Evolutionary conservation across 2,888 invertebrate genomes (phyloP), one percentile per base, ranked within the genome.

Genomic region (Synergus itoensis): DNA sequence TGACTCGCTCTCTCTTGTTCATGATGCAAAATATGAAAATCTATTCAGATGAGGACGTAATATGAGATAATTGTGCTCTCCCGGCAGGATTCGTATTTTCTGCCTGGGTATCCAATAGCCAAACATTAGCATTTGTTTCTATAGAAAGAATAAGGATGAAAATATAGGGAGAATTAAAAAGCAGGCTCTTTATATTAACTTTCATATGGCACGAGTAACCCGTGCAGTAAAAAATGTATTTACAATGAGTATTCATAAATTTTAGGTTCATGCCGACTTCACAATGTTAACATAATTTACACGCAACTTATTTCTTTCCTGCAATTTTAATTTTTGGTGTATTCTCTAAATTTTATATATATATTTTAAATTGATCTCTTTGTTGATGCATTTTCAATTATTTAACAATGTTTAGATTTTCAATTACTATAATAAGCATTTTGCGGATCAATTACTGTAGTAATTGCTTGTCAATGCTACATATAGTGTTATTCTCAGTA

Each of bases 41-140:
- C 12, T 73, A 73, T 73, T 48, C 73, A 73, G 73, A 73, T 73
- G 53, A 73, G 73, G 73, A 73, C 36, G 73, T 53, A 73, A 73
- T 53, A 53, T 73, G 73, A 73, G 73, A 73, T 73, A 73, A 73
- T 73, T 73, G 53, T 73, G 53, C 73, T 48, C 73, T 28, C 73
- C 73, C 48, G 73, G 48, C 73, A 73, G 36, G 73, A 73, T 73
- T 73, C 53, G 48, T 73, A 53, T 40, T 73, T 73, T 73, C 53
- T 57, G 53, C 73, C 53, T 53, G 40, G 48, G 28, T 73, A 73
- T 73, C 53, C 36, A 73, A 53, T 73, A 73, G 48, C 73, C 36
- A 73, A 53, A 53, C 73, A 73, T 73, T 73, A 73, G 73, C 73
- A 73, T 73, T 73, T 73, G 73, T 73, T 73, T 73, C 73, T 73